Percentiles rank a stretch among this genome's conserved stretches.
phyloP scores from a whole-genome alignment of 2,797 vertebrate species.

The Australoheros facetus region DNA sequence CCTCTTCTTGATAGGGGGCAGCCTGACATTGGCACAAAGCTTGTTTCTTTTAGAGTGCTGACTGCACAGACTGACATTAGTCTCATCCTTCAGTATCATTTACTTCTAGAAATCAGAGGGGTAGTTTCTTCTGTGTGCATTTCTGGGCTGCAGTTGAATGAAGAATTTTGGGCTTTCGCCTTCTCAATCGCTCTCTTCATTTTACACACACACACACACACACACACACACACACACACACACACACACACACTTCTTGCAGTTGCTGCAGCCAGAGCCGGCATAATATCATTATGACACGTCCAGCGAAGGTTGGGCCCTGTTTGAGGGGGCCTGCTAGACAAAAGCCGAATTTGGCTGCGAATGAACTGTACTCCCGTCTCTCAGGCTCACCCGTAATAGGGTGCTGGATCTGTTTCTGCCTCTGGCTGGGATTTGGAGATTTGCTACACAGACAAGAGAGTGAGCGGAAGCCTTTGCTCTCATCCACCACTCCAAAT shows the following conservation, averaged over 20 bases:
- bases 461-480: constrained; percentile 56
- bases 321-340: constrained; percentile 41
- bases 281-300: constrained; percentile 46
- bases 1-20: constrained; percentile 2
- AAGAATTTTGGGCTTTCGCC: constrained; percentile 26
- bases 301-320: constrained; percentile 40
- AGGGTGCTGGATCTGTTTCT: constrained; percentile 58
- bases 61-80: constrained; percentile 39
- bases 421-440: constrained; percentile 71
- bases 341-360: constrained; percentile 66
- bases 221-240: not conserved
- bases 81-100: constrained; percentile 42
- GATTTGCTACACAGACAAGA: constrained; percentile 69
- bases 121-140: constrained; percentile 44
- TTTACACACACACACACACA: not conserved
- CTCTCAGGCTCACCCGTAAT: constrained; percentile 58
- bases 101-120: constrained; percentile 33
- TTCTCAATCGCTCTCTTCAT: constrained; percentile 15
- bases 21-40: constrained; percentile 7
- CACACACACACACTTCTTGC: not conserved
- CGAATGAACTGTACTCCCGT: constrained; percentile 41
- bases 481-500: constrained; percentile 58
- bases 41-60: constrained; percentile 8
- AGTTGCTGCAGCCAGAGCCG: constrained; percentile 36
- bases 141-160: constrained; percentile 65